A percentile compares a stretch with the other conserved stretches of the same genome.
phyloP scores from a whole-genome alignment of 2,888 invertebrate genomes.

The Minunthozetes semirufus region DNA sequence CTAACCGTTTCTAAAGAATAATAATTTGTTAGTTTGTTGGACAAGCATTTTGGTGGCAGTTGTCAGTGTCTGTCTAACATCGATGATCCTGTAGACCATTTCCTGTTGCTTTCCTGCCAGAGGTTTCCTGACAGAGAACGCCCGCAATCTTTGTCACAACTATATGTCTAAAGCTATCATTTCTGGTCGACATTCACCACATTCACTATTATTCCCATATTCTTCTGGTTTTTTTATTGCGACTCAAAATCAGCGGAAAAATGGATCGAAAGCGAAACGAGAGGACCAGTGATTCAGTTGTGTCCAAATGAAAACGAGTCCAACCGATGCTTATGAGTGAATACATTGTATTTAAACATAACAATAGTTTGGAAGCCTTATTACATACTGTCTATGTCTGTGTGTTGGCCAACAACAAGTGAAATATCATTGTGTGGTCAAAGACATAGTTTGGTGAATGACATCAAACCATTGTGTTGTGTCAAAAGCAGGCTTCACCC shows the following conservation, averaged over 20 bases:
- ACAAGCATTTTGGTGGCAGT: neutral
- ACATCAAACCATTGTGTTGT: slow-evolving; percentile 16
- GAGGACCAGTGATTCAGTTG: neutral
- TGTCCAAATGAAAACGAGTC: neutral
- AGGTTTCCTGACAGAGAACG: neutral
- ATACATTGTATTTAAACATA: slow-evolving; percentile 22
- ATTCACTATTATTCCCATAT: slow-evolving; percentile 4
- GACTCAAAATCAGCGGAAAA: neutral
- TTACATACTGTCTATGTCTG: neutral
- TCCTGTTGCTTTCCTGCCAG: slow-evolving; percentile 22
- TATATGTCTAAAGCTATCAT: neutral
- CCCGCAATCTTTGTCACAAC: slow-evolving; percentile 13
- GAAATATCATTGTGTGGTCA: slow-evolving; percentile 29
- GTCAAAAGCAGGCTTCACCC: slow-evolving; percentile 27
- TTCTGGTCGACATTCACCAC: slow-evolving; percentile 14
- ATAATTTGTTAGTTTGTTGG: neutral
- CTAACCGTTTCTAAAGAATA: neutral
- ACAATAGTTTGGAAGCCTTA: slow-evolving; percentile 16
- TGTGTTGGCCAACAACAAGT: slow-evolving; percentile 19
- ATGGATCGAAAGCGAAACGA: neutral
- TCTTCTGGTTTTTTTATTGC: neutral
- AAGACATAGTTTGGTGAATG: slow-evolving; percentile 27
- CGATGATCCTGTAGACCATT: slow-evolving; percentile 18
- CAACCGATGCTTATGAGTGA: slow-evolving; percentile 10
- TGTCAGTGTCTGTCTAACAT: slow-evolving; percentile 7